Percentiles rank a stretch among this genome's conserved stretches.
phyloP scores from a whole-genome alignment of 2,797 vertebrate genomes.

The Garrulus glandarius region DNA sequence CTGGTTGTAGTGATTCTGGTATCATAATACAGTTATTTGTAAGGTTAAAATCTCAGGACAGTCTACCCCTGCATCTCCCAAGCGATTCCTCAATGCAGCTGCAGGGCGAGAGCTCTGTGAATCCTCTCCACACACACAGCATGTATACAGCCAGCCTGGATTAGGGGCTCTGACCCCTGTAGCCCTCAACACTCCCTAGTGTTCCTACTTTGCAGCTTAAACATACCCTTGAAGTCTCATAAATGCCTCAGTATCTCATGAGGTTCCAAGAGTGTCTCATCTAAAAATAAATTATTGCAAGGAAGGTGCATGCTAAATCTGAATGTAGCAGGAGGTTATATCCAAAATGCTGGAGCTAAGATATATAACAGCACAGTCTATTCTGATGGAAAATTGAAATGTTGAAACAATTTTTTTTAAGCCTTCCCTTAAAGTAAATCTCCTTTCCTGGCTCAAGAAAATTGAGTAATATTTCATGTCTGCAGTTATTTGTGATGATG shows the following conservation, averaged over 20 bases:
- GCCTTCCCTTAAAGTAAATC: constrained; percentile 30
- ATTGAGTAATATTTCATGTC: constrained; percentile 50
- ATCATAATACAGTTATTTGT: neutral
- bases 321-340: neutral
- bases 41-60: neutral
- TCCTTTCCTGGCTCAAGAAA: constrained; percentile 13
- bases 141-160: neutral
- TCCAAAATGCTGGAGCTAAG: neutral
- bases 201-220: neutral
- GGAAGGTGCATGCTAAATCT: neutral
- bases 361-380: neutral
- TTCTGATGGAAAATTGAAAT: constrained; percentile 35
- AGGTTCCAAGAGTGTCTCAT: neutral
- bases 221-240: neutral
- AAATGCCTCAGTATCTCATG: neutral
- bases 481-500: constrained; percentile 41
- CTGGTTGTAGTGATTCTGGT: too few relatives aligned
- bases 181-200: neutral
- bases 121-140: fast-evolving
- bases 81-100: neutral
- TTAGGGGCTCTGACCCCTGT: neutral
- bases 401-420: constrained; percentile 39
- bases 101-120: neutral
- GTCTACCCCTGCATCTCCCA: neutral
- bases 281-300: constrained; percentile 3